These are phyloP conservation scores for Pseudorectes ferrugineus DNA, from an alignment of 2,113 vertebrate genomes.

Conservation along the genomic window DNA sequence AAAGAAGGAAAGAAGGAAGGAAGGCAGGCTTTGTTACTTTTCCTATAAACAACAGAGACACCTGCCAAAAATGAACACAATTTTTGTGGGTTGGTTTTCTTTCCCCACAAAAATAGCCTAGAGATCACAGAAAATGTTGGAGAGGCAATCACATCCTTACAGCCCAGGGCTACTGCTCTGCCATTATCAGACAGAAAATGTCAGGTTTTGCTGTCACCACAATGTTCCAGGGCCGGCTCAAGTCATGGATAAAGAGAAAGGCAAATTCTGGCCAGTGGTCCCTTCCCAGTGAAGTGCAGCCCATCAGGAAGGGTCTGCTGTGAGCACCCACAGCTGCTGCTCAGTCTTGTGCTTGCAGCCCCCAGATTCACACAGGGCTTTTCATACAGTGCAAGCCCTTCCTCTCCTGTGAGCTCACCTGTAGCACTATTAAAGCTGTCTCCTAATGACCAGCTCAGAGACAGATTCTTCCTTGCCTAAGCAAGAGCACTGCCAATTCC, in stretches of 20 bases:
- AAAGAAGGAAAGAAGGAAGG: neutral
- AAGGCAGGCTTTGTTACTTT: neutral
- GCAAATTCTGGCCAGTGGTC: neutral
- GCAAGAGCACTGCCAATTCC: neutral
- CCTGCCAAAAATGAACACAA: neutral
- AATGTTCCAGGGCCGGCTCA: rapidly evolving
- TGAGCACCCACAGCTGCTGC: neutral
- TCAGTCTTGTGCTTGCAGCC: neutral
- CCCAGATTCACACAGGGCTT: rapidly evolving
- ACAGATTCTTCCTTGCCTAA: neutral
- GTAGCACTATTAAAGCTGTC: neutral
- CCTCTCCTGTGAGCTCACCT: neutral
- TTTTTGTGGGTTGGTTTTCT: neutral
- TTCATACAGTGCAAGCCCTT: neutral
- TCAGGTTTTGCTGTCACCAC: neutral
- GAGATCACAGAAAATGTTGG: neutral
- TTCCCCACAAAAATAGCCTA: neutral
- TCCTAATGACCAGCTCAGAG: neutral
- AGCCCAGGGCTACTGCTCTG: neutral
- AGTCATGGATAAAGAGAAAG: neutral
- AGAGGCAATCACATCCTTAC: neutral
- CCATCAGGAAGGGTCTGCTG: neutral
- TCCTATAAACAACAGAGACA: neutral
- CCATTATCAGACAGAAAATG: neutral
- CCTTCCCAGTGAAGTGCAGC: neutral